phyloP scores from a whole-genome alignment of 2,888 invertebrate genomes.

The Tillus elongatus region DNA sequence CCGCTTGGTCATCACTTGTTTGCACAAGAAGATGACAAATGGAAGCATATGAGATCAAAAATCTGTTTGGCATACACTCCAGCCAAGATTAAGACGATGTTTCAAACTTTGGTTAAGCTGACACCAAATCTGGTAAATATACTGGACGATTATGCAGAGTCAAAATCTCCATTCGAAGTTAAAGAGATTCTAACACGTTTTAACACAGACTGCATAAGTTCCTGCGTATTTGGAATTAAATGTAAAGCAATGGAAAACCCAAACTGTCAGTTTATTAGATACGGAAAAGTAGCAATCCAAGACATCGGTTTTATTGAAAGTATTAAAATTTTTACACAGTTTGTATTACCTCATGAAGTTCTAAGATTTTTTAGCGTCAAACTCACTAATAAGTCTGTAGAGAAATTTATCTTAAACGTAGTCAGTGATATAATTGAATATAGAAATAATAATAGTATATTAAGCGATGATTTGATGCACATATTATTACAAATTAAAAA shows the following conservation, averaged over 20 bases:
- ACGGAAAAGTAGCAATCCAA: constrained; percentile 12
- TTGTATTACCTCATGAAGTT: constrained; percentile 10
- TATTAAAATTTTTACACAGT: neutral
- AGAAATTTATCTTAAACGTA: constrained; percentile 40
- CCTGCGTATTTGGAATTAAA: constrained; percentile 48
- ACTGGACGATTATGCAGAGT: constrained; percentile 16
- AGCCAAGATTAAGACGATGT: constrained; percentile 37
- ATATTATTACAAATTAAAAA: constrained; percentile 33
- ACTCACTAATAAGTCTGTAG: constrained; percentile 24
- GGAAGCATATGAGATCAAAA: constrained; percentile 34
- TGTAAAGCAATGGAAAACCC: constrained; percentile 45
- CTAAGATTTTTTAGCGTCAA: constrained; percentile 23
- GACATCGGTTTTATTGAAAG: neutral
- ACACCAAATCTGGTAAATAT: constrained; percentile 33
- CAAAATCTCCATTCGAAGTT: constrained; percentile 20
- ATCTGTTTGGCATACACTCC: constrained; percentile 30
- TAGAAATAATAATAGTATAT: constrained; percentile 38
- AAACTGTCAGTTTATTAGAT: constrained; percentile 40
- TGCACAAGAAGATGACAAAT: constrained; percentile 38
- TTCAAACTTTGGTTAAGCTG: constrained; percentile 31
- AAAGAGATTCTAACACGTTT: constrained; percentile 34
- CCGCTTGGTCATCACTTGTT: constrained; percentile 39
- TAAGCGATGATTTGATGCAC: constrained; percentile 47
- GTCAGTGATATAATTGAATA: constrained; percentile 40
- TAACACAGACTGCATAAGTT: constrained; percentile 46